phyloP scores from a whole-genome alignment of 2,113 vertebrate genomes.

The Falcunculus frontatus region DNA sequence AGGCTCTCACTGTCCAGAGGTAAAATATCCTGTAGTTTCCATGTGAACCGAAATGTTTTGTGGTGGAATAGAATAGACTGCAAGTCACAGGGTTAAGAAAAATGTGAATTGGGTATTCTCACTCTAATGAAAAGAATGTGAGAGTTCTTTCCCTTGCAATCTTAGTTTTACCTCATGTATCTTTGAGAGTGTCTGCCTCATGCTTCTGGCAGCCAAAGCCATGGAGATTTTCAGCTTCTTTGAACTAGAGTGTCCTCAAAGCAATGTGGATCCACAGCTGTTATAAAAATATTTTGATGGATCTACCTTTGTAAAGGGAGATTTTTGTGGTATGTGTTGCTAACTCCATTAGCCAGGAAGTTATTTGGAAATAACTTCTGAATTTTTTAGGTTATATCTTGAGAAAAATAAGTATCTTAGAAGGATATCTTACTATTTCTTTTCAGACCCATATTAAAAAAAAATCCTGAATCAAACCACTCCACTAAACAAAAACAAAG shows the following conservation, averaged over 20 bases:
- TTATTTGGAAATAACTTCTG: neutral
- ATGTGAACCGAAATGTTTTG: neutral
- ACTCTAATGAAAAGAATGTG: neutral
- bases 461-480: neutral
- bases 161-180: neutral
- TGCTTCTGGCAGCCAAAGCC: neutral
- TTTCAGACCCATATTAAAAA: neutral
- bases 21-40: conserved; percentile 32
- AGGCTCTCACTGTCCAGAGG: conserved; percentile 75
- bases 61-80: neutral
- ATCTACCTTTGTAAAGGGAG: neutral
- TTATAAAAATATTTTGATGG: neutral
- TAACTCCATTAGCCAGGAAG: neutral
- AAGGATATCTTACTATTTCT: neutral
- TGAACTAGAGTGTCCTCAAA: neutral
- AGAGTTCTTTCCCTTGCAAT: neutral
- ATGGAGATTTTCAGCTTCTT: neutral
- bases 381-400: neutral
- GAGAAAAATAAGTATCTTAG: neutral
- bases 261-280: neutral
- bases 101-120: rapidly evolving
- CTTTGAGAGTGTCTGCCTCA: neutral
- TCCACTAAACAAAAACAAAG: neutral
- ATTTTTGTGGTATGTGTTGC: neutral
- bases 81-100: neutral